Evolutionary conservation across 2,113 vertebrate species (phyloP), one percentile per base, ranked within the genome.

Genomic region (Apaloderma vittatum): DNA sequence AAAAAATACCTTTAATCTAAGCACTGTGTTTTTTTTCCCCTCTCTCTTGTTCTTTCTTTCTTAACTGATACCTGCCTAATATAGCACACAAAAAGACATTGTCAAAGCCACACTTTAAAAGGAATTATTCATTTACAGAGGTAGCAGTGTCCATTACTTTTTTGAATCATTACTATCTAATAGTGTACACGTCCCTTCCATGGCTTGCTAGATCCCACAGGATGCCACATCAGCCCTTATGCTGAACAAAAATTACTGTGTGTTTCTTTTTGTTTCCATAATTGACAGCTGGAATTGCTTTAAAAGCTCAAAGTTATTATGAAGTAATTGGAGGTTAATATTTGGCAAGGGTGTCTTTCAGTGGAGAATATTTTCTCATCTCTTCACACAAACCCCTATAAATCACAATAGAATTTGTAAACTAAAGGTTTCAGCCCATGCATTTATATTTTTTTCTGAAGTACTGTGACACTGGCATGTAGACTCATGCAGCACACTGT

Each of bases 11-110:
- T 73, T 74, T 76, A 63, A 78, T 85, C 11, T 74, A 36, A 75
- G 3, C 8, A 55, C 4, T 43, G 3, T 45, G 7, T 18, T 10
- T 58, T 32, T 29, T 37, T 3, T 55, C 10, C 6, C 2, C 7
- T 12, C 5, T 16, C 5, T 40, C 27, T 45, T 48, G 0, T 37
- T 46, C 5, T 67, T 74, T 66, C 7, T 37, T 63, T 84, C 51
- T 76, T 23, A n/a, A 77, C 18, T 57, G 34, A 84, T 73, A 45
- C 3, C 36, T 86, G 63, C 12, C n/a, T 58, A 80, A 40, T 46
- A 10, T 22, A 30, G 36, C 14, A 84, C 12, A 65, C 4, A 36
- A 87, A 61, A 86, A 86, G 14, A 48, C 30, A 66, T 24, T 71
- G 43, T 80, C 27, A 89, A 77, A 20, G 24, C 3, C 12, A 74